These are phyloP conservation scores for Bicyclus anynana DNA, from an alignment of 1,140 invertebrate species.

Conservation along the genomic window DNA sequence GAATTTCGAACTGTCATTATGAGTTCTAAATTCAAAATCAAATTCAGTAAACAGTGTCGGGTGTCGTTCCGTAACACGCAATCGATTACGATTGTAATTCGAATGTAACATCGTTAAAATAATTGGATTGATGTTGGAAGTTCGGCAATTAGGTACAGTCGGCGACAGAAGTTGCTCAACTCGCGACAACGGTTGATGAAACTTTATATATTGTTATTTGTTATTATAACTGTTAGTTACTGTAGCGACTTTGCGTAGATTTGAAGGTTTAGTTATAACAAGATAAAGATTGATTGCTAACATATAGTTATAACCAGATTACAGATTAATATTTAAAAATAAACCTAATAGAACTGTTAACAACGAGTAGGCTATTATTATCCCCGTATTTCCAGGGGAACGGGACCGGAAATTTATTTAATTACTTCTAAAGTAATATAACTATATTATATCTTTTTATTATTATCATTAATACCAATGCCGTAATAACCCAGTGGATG, in stretches of 20 bases:
- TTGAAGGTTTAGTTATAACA: not conserved
- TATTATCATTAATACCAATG: too few species aligned
- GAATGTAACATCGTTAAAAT: conserved; percentile 21
- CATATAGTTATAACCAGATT: too few species aligned
- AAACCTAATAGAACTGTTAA: too few species aligned
- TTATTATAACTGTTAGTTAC: not conserved
- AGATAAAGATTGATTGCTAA: too few species aligned
- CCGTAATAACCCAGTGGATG: too few species aligned
- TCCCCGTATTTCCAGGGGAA: too few species aligned
- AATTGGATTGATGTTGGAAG: conserved; percentile 22
- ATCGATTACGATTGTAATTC: conserved; percentile 16
- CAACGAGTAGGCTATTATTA: too few species aligned
- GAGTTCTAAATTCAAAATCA: not conserved
- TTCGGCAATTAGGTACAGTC: conserved; percentile 19
- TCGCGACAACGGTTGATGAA: not conserved
- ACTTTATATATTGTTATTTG: not conserved
- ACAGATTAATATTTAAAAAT: too few species aligned
- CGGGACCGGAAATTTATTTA: too few species aligned
- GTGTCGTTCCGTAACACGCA: not conserved
- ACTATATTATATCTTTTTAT: too few species aligned
- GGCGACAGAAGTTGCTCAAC: conserved; percentile 1
- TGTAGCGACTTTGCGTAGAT: not conserved
- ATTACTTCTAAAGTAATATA: too few species aligned
- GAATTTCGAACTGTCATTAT: too few species aligned
- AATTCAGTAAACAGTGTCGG: not conserved